Percentiles rank a stretch among this genome's conserved stretches.
phyloP scores from a whole-genome alignment of 2,113 vertebrate genomes.

The Epinephelus cyanopodus region DNA sequence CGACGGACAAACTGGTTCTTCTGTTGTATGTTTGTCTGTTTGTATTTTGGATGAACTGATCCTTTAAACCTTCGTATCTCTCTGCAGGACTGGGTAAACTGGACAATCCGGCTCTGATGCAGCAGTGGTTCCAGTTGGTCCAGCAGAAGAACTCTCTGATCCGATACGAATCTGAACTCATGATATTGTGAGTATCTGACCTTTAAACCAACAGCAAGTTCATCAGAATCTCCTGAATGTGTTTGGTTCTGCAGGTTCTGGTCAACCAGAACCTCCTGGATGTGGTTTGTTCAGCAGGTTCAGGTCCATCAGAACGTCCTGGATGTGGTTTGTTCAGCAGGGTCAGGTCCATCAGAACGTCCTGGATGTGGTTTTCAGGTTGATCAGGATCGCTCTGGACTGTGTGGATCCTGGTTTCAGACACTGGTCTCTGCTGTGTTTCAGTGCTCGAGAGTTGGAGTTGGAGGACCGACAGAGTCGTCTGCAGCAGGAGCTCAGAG shows the following conservation, averaged over 20 bases:
- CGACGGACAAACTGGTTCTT: too few species aligned
- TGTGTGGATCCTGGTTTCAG: background rate
- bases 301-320: too few species aligned
- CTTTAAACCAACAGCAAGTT: background rate
- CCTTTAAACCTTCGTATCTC: background rate
- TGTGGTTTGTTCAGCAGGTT: background rate
- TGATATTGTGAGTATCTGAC: slow-evolving; percentile 93
- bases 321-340: background rate
- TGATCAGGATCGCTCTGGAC: background rate
- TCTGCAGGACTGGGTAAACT: slow-evolving; percentile 91
- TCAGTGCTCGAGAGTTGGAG: slow-evolving; percentile 94
- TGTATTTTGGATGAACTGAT: too few species aligned
- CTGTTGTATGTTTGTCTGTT: too few species aligned
- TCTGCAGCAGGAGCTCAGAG: slow-evolving; percentile 94
- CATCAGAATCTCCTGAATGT: background rate
- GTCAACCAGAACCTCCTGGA: background rate
- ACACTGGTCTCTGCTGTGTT: slow-evolving; percentile 17
- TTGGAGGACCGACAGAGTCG: slow-evolving; percentile 97
- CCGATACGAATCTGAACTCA: slow-evolving; percentile 94
- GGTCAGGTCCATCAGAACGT: background rate
- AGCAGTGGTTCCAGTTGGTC: slow-evolving; percentile 96
- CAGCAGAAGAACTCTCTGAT: slow-evolving; percentile 96
- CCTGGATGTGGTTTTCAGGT: background rate
- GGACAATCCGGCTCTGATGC: slow-evolving; percentile 94
- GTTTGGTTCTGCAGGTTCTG: too few species aligned